Conservation (phyloP, 2,797 vertebrate species). For the Falco peregrinus region DNA sequence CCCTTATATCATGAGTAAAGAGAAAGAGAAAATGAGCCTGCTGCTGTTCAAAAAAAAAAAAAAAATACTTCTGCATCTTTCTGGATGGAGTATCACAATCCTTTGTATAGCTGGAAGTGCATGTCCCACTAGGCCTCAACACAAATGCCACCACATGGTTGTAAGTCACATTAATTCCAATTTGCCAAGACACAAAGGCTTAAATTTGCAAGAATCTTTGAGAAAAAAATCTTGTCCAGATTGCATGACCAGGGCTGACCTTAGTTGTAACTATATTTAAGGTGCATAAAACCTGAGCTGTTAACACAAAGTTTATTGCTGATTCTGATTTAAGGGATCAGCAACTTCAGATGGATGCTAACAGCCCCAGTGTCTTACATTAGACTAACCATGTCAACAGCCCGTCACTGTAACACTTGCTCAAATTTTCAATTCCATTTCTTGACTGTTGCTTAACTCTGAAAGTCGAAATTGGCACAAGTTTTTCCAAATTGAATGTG, state of each 20-base stretch:
- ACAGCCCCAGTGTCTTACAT: background rate
- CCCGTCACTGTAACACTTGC: background rate
- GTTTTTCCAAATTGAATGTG: background rate
- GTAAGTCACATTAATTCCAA: too few species aligned
- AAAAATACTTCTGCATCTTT: slow-evolving; percentile 19
- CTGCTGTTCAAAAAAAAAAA: background rate
- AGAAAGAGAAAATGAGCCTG: background rate
- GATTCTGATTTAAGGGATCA: background rate
- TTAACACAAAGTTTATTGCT: background rate
- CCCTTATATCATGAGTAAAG: background rate
- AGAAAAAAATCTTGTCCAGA: background rate
- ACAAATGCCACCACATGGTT: background rate
- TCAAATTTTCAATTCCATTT: background rate
- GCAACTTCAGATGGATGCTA: background rate
- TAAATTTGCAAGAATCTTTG: background rate
- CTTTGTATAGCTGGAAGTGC: accelerated
- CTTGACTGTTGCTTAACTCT: background rate
- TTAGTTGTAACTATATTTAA: background rate
- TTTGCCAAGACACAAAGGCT: background rate
- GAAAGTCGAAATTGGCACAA: background rate
- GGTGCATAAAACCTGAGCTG: background rate
- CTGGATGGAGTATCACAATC: background rate
- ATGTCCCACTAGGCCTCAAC: background rate
- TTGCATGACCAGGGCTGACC: background rate
- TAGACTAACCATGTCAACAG: background rate